Base-by-base conservation (phyloP, 1,140 invertebrate species). In the Zaprionus lachaisei region DNA sequence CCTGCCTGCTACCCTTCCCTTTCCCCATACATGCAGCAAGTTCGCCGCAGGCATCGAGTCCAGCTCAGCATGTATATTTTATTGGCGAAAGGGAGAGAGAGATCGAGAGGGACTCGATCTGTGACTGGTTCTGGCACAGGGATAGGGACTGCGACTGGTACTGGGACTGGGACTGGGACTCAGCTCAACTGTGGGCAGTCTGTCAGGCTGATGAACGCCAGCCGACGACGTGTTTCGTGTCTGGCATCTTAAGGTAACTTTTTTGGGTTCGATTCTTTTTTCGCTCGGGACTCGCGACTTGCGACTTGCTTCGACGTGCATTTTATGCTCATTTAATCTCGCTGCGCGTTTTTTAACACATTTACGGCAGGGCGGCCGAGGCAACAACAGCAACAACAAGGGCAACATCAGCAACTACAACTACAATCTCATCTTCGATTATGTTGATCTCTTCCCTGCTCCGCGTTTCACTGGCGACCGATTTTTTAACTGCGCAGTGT, bases 321-420 rank as follows among this genome's bases (percentile, higher is more conserved):
- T 87, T 87, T 87, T 87, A 87, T 87, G 84, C 84, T 87, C 84
- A 89, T 89, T 87, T 89, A 89, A 87, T 89, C 84, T 84, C 75
- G 78, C 84, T 79, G 84, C 75, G 84, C 80, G 80, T 87, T 87
- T 80, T 87, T 87, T 87, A 87, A 87, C 84, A 89, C 84, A 89
- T 87, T 89, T 87, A 81, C 79, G 70, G 60, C 61, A 70, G 72
- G 44, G 60, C 51, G 4, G 49, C 38, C 14, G 41, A 28, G 51
- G 24, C 20, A 37, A 49, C 31, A 41, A 55, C 51, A 37, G 41
- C 47, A 64, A 37, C 28, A 55, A 5, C 44, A 31, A 15, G n/a
- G n/a, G 20, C 61, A 15, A 22, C 28, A 51, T 4, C 26, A 20
- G 38, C 61, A 51, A 60, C 67, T 41, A 71, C 63, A 72, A 64